Conservation (phyloP, 2,113 vertebrate species). For the Pelmatolapia mariae region DNA sequence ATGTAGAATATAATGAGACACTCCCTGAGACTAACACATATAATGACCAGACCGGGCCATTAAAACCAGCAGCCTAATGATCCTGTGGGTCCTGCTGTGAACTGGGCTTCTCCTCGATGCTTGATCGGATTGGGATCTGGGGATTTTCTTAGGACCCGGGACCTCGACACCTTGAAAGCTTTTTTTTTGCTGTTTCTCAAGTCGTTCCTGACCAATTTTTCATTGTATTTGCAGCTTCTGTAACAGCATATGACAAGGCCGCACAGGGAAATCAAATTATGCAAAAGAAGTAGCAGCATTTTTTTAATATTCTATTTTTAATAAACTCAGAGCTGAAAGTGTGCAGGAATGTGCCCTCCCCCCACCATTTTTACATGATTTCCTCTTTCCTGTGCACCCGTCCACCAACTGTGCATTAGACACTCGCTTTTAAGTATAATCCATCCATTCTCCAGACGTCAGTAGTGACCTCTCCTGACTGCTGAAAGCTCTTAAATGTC, state of each 20-base stretch:
- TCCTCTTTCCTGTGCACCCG: not conserved
- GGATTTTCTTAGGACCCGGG: not conserved
- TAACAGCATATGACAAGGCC: not conserved
- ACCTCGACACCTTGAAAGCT: not conserved
- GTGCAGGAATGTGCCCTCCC: not conserved
- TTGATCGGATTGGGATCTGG: not conserved
- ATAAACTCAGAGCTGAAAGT: not conserved
- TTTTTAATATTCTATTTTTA: not conserved
- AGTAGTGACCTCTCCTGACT: not conserved
- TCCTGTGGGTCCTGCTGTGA: not conserved
- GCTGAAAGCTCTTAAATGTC: not conserved
- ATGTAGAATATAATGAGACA: not conserved
- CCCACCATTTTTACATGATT: not conserved
- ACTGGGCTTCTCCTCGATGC: not conserved
- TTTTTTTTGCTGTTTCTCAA: not conserved
- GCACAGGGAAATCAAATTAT: not conserved
- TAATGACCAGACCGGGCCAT: not conserved
- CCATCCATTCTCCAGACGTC: not conserved
- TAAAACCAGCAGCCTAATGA: not conserved
- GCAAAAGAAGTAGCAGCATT: not conserved
- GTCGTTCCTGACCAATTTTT: fast-evolving
- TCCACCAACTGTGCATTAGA: not conserved
- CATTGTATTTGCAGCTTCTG: not conserved
- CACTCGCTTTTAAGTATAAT: not conserved
- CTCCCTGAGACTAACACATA: not conserved